Percentiles rank a stretch among this genome's conserved stretches.
Evolutionary conservation across 2,797 vertebrate genomes (phyloP).

Genomic region (Chloroceryle amazona): DNA sequence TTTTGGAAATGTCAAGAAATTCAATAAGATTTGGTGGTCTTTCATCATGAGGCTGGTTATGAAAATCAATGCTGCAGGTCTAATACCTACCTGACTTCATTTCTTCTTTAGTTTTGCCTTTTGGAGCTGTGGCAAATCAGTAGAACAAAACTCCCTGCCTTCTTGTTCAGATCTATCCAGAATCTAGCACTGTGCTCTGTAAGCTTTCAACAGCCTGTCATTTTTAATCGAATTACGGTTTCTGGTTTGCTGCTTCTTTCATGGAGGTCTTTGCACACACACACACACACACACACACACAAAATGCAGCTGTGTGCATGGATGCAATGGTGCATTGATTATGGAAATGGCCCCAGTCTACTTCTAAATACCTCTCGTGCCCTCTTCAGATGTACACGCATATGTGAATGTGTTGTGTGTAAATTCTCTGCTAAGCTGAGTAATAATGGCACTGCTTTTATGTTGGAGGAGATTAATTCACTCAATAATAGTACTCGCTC

Average conservation of each 20-base stretch:
- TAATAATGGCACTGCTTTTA: neutral
- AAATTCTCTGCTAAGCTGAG: neutral
- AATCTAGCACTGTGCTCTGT: neutral
- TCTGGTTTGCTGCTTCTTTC: neutral
- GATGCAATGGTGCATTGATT: neutral
- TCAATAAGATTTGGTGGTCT: neutral
- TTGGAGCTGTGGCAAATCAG: neutral
- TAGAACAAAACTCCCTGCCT: neutral
- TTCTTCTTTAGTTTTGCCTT: neutral
- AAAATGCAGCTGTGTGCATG: neutral
- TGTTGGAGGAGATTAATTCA: neutral
- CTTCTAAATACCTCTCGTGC: neutral
- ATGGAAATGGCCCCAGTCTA: neutral
- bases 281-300: neutral
- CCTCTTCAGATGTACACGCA: neutral
- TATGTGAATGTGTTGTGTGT: neutral
- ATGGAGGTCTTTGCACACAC: neutral
- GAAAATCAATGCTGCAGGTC: neutral
- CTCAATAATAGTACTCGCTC: neutral
- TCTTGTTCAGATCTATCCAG: neutral
- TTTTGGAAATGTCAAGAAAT: neutral
- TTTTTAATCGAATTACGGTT: slow-evolving; percentile 33
- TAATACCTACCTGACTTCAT: neutral
- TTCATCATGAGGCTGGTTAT: neutral
- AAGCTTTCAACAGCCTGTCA: neutral